Base-by-base conservation (phyloP, 1,140 invertebrate species). In the Coptotermes formosanus region DNA sequence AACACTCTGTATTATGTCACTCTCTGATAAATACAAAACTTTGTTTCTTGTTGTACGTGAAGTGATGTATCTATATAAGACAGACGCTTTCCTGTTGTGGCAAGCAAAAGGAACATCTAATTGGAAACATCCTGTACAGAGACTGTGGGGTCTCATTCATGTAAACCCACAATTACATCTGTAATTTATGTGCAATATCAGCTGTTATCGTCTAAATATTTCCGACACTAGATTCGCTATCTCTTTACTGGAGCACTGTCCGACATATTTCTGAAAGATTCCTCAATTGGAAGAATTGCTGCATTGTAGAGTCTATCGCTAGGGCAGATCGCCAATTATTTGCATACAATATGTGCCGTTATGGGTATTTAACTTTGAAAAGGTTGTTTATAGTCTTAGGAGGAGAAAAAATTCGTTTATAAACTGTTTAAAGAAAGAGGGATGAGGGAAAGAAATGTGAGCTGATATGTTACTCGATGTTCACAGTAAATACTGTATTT, bases 321-420 rank as follows among this genome's bases (percentile, higher is more conserved):
- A 55, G 52, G 52, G 64, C 11, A 75, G 25, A 75, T 75, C 64
- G n/a, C 3, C 14, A 0, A 0, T 8, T 2, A 75, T 75, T 75
- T 75, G n/a, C 64, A 75, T 75, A 75, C 64, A 75, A 75, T 75
- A 75, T 75, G n/a, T 75, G n/a, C 64, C 25, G 64, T 75, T 75
- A 75, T 75, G 64, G 64, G 25, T 75, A 30, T 75, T 75, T 75
- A 75, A 75, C 64, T 75, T 75, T 30, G 64, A 12, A 75, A 75
- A 14, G 1, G 64, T 2, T 75, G 4, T 75, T 55, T 16, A 7
- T 0, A 64, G 14, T 30, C 25, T 75, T n/a, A 75, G 2, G 64
- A 75, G 3, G 64, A 75, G 64, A 30, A 75, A n/a, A 75, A 64
- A 64, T 64, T 48, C 3, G 59, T 64, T 21, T 64, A 64, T n/a